Base-by-base conservation (phyloP, 1,140 invertebrate genomes). In the Sweltsa coloradensis region DNA sequence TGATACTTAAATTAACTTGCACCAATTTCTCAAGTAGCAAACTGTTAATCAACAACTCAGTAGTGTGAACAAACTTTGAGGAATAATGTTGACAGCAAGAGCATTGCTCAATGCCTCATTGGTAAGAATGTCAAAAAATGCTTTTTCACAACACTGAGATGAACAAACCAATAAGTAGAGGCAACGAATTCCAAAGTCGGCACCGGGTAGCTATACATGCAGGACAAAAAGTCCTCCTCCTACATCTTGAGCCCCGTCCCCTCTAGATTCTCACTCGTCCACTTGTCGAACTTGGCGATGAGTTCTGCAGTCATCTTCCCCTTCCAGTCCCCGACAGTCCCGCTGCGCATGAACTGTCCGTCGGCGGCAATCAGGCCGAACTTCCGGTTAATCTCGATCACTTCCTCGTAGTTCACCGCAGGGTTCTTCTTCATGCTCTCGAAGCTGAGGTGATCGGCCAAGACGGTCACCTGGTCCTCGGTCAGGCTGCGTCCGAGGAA, bases 401-500 rank as follows among this genome's bases (percentile, higher is more conserved):
- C 57, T 1, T 58, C 19, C 53, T 69, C 72, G 45, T 78, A 78
- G 60, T 87, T 88, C 0, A 85, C 81, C 46, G 76, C 69, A n/a
- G 74, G 71, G 53, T 73, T 74, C 7, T 55, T 55, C 31, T 60
- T 62, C 69, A 74, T 74, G 14, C 51, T 63, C 5, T 68, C 64
- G 45, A 51, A 50, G 27, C 52, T 53, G n/a, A 51, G 47, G 34
- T 51, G 54, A 7, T 41, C 39, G 2, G 34, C 23, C 13, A 53
- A 19, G n/a, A 19, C 23, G 5, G 11, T 22, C 23, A 47, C 19
- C 19, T 45, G 14, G 6, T 50, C 42, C 23, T 39, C 39, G 19
- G 11, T 47, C 16, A 50, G 16, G 2, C 29, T 14, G 23, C 49
- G 50, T 9, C 36, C 45, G 23, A 57, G 27, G 34, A 55, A 55